Conservation (phyloP, 1,140 invertebrate species). For the Pteromalus puparum region DNA sequence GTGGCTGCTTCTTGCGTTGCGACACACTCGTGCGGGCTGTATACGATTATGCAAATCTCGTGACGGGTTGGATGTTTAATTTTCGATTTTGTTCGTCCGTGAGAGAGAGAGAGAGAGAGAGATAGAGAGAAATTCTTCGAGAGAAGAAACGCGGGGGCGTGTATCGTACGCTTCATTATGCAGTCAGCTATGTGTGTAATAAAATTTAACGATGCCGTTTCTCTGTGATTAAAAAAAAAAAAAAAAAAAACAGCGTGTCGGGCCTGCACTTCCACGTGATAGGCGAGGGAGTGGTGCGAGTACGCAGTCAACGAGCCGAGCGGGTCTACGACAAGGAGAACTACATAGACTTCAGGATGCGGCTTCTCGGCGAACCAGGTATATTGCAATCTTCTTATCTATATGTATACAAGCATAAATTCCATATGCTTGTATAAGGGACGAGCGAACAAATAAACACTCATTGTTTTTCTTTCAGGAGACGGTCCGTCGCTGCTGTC, state of each 20-base stretch:
- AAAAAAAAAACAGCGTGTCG: constrained; percentile 71
- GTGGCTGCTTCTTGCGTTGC: neutral
- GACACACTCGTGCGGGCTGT: neutral
- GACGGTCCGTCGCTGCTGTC: constrained; percentile 90
- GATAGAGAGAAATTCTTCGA: no score
- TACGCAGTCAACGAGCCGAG: constrained; percentile 87
- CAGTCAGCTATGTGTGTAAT: neutral
- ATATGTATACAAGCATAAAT: no score
- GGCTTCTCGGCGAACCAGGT: constrained; percentile 93
- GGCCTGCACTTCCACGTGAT: constrained; percentile 95
- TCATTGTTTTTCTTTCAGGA: constrained; percentile 72
- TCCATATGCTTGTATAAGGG: neutral
- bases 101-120: no score
- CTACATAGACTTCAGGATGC: constrained; percentile 96
- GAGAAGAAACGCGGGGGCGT: no score
- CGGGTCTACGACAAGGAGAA: constrained; percentile 93
- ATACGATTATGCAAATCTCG: constrained; percentile 6
- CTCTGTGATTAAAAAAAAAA: constrained; percentile 27
- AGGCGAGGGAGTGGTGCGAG: constrained; percentile 92
- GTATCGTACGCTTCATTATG: no score
- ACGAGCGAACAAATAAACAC: neutral
- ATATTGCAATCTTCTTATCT: constrained; percentile 55
- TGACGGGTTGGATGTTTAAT: neutral
- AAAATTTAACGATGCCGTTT: neutral
- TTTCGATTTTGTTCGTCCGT: neutral